Conservation (phyloP, 2,797 vertebrate species). For the Chaunax sp. region DNA sequence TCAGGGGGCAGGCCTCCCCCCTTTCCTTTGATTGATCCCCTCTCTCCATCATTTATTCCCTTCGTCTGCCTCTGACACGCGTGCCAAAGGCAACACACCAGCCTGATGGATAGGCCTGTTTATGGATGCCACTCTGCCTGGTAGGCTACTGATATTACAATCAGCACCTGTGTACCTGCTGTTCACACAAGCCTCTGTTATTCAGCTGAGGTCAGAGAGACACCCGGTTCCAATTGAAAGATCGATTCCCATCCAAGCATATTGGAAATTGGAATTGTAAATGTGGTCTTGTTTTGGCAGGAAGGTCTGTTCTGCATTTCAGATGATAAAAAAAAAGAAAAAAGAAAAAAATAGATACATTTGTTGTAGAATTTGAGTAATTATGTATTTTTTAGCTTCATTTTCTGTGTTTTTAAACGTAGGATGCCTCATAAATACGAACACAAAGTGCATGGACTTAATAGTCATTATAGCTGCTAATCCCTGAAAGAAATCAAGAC, state of each 20-base stretch:
- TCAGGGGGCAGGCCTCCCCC: conserved; percentile 79
- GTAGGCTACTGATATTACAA: conserved; percentile 84
- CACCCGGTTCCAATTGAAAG: conserved; percentile 63
- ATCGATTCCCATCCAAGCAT: conserved; percentile 68
- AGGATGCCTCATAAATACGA: conserved; percentile 24
- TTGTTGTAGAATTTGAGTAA: conserved; percentile 23
- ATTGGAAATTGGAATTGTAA: conserved; percentile 74
- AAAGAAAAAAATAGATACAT: conserved; percentile 25
- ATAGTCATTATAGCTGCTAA: conserved; percentile 20
- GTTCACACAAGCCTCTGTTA: conserved; percentile 71
- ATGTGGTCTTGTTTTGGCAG: conserved; percentile 59
- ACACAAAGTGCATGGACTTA: not conserved
- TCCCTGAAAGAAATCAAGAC: conserved; percentile 16
- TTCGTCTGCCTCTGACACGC: conserved; percentile 77
- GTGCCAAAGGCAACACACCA: conserved; percentile 78
- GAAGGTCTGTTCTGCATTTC: conserved; percentile 45
- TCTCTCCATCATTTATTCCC: conserved; percentile 82
- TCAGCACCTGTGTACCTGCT: conserved; percentile 84
- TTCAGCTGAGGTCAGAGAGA: conserved; percentile 74
- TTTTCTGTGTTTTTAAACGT: conserved; percentile 19
- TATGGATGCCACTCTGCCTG: conserved; percentile 83
- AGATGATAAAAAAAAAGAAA: too few relatives aligned
- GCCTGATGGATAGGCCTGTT: conserved; percentile 86
- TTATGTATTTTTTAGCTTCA: conserved; percentile 6
- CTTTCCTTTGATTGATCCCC: conserved; percentile 82